These are phyloP conservation scores for Phalacrocorax pelagicus DNA, from an alignment of 2,113 vertebrate species.

Conservation along the genomic window DNA sequence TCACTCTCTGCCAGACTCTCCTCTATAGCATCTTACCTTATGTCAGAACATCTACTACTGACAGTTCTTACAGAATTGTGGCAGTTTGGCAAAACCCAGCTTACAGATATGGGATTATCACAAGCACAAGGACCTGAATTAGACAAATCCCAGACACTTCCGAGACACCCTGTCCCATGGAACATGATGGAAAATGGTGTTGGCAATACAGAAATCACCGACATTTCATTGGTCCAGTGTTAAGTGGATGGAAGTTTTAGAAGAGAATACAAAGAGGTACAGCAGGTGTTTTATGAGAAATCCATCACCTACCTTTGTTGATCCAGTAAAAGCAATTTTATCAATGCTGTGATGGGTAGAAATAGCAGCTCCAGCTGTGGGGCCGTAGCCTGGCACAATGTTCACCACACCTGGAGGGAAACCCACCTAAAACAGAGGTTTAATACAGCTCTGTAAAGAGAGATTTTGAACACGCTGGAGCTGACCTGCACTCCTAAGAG, in stretches of 20 bases:
- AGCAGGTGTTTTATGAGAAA: not conserved
- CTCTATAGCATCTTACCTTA: not conserved
- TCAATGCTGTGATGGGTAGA: conserved; percentile 86
- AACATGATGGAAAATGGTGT: not conserved
- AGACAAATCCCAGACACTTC: not conserved
- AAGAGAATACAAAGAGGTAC: not conserved
- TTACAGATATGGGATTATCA: not conserved
- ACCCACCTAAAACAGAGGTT: conserved; percentile 76
- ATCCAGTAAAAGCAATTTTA: conserved; percentile 95
- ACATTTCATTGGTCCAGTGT: not conserved
- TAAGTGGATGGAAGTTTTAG: not conserved
- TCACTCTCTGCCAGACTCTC: not conserved
- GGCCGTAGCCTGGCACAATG: conserved; percentile 91
- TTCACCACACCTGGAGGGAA: conserved; percentile 96
- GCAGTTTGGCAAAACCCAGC: not conserved
- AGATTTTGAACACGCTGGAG: not conserved
- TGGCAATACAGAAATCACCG: not conserved
- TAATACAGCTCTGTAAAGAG: not conserved
- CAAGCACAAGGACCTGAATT: not conserved
- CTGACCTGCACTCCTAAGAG: not conserved
- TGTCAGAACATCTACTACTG: not conserved
- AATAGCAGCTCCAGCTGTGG: conserved; percentile 89
- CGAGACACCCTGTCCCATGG: not conserved
- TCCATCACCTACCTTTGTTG: conserved; percentile 82
- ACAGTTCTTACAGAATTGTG: not conserved